phyloP scores from a whole-genome alignment of 2,888 invertebrate genomes.

The Agrochola lychnidis region DNA sequence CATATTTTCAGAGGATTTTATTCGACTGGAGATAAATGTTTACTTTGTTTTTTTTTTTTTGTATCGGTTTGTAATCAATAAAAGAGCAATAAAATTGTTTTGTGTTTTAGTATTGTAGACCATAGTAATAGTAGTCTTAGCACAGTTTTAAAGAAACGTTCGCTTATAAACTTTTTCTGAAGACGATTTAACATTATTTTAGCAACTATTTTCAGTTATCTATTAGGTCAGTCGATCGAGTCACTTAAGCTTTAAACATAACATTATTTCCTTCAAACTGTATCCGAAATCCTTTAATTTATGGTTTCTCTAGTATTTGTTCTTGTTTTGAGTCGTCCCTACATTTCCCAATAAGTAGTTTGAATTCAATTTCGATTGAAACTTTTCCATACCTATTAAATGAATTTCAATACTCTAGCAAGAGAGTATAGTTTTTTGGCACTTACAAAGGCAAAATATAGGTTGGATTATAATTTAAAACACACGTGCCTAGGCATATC shows the following conservation, averaged over 20 bases:
- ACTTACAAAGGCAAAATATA: neutral
- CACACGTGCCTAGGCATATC: neutral
- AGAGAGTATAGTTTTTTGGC: neutral
- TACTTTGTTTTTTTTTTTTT: conserved; percentile 10
- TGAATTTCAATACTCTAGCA: neutral
- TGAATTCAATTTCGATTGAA: neutral
- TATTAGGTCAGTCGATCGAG: too few relatives aligned
- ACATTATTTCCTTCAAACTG: neutral
- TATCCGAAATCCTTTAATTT: neutral
- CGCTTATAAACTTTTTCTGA: neutral
- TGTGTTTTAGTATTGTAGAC: neutral
- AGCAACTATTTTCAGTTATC: neutral
- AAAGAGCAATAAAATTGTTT: conserved; percentile 20
- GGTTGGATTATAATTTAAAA: neutral
- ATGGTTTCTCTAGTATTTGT: neutral
- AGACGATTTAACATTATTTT: too few relatives aligned
- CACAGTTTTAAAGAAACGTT: neutral
- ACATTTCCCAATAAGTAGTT: neutral
- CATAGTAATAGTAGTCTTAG: neutral
- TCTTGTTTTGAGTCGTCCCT: neutral
- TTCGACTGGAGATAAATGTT: conserved; percentile 40
- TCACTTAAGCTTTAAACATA: neutral
- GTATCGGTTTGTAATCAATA: conserved; percentile 23
- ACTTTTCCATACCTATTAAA: neutral
- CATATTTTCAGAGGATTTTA: conserved; percentile 64